Evolutionary conservation across 2,113 vertebrate genomes (phyloP).

Genomic region (Antechinus flavipes): DNA sequence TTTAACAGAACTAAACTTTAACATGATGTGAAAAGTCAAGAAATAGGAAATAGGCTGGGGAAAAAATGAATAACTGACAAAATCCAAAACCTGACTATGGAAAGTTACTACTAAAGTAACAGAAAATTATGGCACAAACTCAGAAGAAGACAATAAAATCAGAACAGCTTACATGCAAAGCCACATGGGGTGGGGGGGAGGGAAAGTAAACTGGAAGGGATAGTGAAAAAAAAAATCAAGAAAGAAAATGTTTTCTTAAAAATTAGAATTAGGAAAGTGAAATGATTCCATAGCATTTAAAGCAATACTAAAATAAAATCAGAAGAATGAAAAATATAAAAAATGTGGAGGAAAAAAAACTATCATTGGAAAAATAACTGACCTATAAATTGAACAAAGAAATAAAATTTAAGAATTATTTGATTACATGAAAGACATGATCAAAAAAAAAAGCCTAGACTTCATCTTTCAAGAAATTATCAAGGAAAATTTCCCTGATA

Average conservation of each 20-base stretch:
- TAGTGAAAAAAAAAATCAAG: not conserved
- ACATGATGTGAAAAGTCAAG: not conserved
- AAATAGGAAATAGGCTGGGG: not conserved
- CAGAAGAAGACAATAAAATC: no score
- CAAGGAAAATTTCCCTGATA: not conserved
- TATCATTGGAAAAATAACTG: no score
- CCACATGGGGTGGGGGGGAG: no score
- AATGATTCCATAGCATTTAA: no score
- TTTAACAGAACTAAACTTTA: not conserved
- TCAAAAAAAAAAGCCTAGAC: not conserved
- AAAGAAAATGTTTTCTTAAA: not conserved
- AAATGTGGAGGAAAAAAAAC: no score
- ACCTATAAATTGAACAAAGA: not conserved
- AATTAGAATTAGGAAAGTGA: no score
- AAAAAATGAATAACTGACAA: not conserved
- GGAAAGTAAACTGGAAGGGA: not conserved
- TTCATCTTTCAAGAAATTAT: not conserved
- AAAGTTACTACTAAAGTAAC: not conserved
- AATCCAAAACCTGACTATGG: not conserved
- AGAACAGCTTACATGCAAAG: no score
- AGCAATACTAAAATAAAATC: no score
- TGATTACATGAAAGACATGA: not conserved
- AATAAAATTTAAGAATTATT: not conserved
- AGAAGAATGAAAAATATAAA: no score
- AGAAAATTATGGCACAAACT: not conserved